A percentile compares a stretch with the other conserved stretches of the same genome.
These are phyloP conservation scores for Mirounga angustirostris DNA, from an alignment of 2,113 vertebrate species.

Conservation along the genomic window DNA sequence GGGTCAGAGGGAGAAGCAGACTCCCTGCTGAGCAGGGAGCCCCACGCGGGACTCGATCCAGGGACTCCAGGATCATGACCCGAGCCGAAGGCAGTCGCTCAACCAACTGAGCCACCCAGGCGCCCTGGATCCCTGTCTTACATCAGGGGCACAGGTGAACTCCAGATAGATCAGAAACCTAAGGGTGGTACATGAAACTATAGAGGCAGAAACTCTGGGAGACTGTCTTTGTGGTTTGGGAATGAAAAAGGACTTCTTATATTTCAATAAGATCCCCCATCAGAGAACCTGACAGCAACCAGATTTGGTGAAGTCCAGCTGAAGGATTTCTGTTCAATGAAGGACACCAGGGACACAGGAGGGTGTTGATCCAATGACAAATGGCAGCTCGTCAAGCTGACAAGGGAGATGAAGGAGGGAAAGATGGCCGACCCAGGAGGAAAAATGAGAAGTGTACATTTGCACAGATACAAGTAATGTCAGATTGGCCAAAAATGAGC, in stretches of 20 bases:
- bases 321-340: neutral
- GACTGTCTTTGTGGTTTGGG: neutral
- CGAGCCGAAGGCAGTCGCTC: too few relatives aligned
- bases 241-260: neutral
- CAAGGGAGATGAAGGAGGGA: neutral
- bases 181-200: neutral
- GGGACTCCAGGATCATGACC: too few relatives aligned
- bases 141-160: neutral
- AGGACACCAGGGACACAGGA: neutral
- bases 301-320: neutral
- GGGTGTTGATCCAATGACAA: neutral
- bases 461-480: neutral
- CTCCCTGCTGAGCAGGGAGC: too few relatives aligned
- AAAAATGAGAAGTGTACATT: neutral
- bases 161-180: neutral
- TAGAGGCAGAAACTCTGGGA: neutral
- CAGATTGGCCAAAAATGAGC: neutral
- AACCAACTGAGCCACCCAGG: too few relatives aligned
- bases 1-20: too few relatives aligned
- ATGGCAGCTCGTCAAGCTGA: neutral
- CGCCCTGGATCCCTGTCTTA: neutral
- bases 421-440: neutral
- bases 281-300: neutral
- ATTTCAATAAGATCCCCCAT: neutral
- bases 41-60: too few relatives aligned